Base-by-base conservation (phyloP, 2,113 vertebrate genomes). In the Saguinus imperator region DNA sequence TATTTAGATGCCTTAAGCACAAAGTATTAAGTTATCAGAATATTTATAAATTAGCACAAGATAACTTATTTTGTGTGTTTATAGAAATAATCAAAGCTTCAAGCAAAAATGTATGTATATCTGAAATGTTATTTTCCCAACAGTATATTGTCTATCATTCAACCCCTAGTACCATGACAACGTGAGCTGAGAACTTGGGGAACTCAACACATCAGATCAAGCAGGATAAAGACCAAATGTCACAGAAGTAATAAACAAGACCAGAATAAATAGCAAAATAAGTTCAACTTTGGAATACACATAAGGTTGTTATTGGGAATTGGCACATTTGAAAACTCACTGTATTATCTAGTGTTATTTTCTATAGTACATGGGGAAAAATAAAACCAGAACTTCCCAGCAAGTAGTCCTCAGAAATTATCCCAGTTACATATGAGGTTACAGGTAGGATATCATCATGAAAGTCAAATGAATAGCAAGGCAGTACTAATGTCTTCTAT, bases 401-500 rank as follows among this genome's bases (percentile, higher is more conserved):
- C 23, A 95, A 94, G 96, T 10, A 79, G 52, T 72, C 37, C 17
- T 93, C 18, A 23, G 61, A 75, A 92, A 92, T 83, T 68, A 95
- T 43, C 25, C 52, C 37, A 72, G 40, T 75, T 90, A 96, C 84
- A 91, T 92, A n/a, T 45, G 32, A 87, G 20, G 84, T 48, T 84
- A 72, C 32, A 11, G 77, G 43, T 27, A 95, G 11, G 4, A 37
- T 79, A 79, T 88, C 86, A 72, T 58, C 55, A 8, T 58, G 70
- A 90, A 97, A 92, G 58, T 50, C 92, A 83, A 95, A 66, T 95
- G 81, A 94, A 95, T 77, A 81, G 16, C 18, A 90, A 97, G 43
- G 20, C 0, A 17, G 37, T 48, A 94, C 29, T 80, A 94, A 90
- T 72, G 17, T 86, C 80, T n/a, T 77, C 58, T 81, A 3, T 43